phyloP scores from a whole-genome alignment of 2,113 vertebrate species.

The Bothrops jararaca region DNA sequence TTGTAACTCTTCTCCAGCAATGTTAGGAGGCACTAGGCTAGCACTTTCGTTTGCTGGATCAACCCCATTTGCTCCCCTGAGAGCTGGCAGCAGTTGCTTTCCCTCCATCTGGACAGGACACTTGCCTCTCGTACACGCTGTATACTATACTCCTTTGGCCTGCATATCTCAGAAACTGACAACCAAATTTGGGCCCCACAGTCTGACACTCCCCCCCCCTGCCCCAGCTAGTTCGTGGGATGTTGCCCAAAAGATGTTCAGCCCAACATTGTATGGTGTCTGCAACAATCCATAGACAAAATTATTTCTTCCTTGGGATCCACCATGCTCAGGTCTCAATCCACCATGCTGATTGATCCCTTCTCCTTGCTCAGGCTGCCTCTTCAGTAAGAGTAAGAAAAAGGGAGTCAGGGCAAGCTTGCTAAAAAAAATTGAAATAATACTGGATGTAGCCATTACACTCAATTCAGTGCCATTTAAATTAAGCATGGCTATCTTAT shows the following conservation, averaged over 20 bases:
- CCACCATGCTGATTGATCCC: neutral
- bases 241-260: neutral
- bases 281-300: neutral
- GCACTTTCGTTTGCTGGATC: neutral
- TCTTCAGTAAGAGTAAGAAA: neutral
- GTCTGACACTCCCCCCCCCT: neutral
- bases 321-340: neutral
- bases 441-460: neutral
- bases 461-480: neutral
- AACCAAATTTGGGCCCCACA: neutral
- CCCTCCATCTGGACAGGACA: neutral
- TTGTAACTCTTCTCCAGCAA: neutral
- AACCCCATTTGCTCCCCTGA: neutral
- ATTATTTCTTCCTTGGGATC: neutral
- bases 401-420: neutral
- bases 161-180: neutral
- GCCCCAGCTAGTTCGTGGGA: neutral
- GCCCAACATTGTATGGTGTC: neutral
- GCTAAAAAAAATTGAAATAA: neutral
- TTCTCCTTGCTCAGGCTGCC: neutral
- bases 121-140: neutral
- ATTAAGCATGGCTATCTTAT: neutral
- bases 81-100: neutral
- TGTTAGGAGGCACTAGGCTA: neutral
- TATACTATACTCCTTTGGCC: neutral